Base-by-base conservation (phyloP, 2,797 vertebrate genomes). In the Buceros bicornis region DNA sequence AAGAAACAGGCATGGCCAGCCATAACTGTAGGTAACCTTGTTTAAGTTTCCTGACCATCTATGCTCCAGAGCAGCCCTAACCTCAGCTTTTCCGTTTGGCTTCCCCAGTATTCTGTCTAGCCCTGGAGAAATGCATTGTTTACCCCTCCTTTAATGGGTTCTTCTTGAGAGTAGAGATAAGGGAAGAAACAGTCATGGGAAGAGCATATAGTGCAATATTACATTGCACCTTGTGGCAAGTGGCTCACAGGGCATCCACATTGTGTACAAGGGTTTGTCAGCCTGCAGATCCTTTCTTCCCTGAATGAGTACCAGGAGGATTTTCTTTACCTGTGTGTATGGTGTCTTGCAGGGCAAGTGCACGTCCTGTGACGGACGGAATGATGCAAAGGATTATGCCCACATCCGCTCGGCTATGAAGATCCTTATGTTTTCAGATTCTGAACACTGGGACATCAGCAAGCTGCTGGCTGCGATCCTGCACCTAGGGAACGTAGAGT, bases 371-470 rank as follows among this genome's bases (percentile, higher is more conserved):
- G 99, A 99, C 2, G 98, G 99, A 2, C 98, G 98, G 8, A 98
- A 98, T 2, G 99, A 99, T 0, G 94, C 98, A 5, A 98, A 98
- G 91, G 99, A 99, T 72, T 99, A 99, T 1, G 98, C 99, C 35
- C 98, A 99, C 72, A 98, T 99, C 90, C 98, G 98, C 64, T 99
- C 99, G 0, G 99, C 99, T 25, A 98, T 99, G 98, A 99, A 99
- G 98, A 99, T 99, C 97, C 98, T 99, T 84, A 98, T 97, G 88
- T 99, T 99, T 98, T 98, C 99, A 1, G 99, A 99, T 73, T 98
- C 98, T 0, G 99, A 99, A 92, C 97, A 98, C 70, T 99, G 99
- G 99, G 99, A 99, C 90, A 98, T 99, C 97, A 99, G 96, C 95
- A 99, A 99, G 95, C 97, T 99, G 66, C 98, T 99, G 60, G 99